Base-by-base conservation (phyloP, 2,888 invertebrate genomes). In the Epistrophe grossulariae region DNA sequence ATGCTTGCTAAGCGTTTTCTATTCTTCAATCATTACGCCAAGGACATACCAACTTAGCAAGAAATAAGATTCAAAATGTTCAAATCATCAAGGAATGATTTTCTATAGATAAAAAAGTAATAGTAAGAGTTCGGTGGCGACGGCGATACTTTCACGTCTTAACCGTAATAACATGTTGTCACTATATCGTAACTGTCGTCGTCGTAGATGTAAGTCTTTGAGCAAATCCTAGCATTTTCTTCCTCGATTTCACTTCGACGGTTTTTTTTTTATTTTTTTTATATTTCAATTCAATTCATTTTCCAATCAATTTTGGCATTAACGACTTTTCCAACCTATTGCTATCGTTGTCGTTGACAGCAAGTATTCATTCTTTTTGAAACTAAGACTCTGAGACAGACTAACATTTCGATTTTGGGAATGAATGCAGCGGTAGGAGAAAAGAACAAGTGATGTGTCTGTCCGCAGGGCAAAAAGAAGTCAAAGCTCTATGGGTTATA, bases 81-180 rank as follows among this genome's bases (percentile, higher is more conserved):
- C 82, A 88, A 81, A 89, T 88, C 89, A 50, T 50, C 66, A 38
- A 50, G 35, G 50, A 50, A 68, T 38, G 50, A 50, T 50, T 31
- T 6, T 28, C n/a, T 31, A 11, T 89, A 90, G 90, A 90, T 91
- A 89, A 90, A 88, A 88, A 88, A 88, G 24, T 24, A 90, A 89
- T 89, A 89, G 88, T 89, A 43, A 4, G 24, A 15, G 40, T 31
- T 55, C 9, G 28, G 9, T 15, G 24, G 24, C 15, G 13, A 1
- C 4, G 85, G 24, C 90, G 89, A 89, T 73, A 55, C 59, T 85
- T 89, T 90, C 89, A 91, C 77, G 31, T 71, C 48, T 50, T 28
- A 40, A 48, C 62, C 60, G 68, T 77, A 50, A 72, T 45, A 59
- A 66, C 48, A 57, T 68, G 76, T 68, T 59, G 31, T 72, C 57